Base-by-base conservation (phyloP, 2,888 invertebrate genomes). In the Phoenoteleia sp. region DNA sequence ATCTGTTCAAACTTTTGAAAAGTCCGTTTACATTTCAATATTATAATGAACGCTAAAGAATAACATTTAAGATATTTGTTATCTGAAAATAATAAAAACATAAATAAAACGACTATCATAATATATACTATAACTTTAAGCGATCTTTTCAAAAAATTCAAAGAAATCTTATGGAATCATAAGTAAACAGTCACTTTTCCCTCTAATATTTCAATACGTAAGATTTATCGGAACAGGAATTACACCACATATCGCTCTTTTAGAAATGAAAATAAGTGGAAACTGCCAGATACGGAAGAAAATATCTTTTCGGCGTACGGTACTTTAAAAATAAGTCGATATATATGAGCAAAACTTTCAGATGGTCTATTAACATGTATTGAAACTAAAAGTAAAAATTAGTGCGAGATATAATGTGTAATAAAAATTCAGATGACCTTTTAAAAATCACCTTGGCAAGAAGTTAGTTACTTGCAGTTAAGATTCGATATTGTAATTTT, bases 171-270 rank as follows among this genome's bases (percentile, higher is more conserved):
- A 23, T 49, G n/a, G 23, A 23, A 19, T 49, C 9, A 23, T 17
- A 42, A 42, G 3, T 15, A 9, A n/a, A 27, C 25, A 6, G 13
- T 60, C 27, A 9, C 7, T 42, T 62, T 64, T 64, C 11, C 39
- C 13, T 15, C 25, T 29, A 33, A 45, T 62, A 56, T 64, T 64
- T 64, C 54, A 75, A 75, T 75, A 19, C 54, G 45, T 11, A 21
- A 64, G 67, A 64, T 64, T 75, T 75, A 64, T 64, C 45, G 54
- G 23, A 19, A 29, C 52, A 29, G 42, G 54, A 75, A 75, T 27
- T 64, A 52, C 42, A 27, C 23, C 17, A 60, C 17, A 23, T 39
- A 54, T 64, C 52, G 54, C 13, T 6, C 42, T 64, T 76, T 33
- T 17, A 7, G 23, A 23, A 62, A 66, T 66, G 62, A 62, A 62